These are phyloP conservation scores for Lipophrys pholis DNA, from an alignment of 2,113 vertebrate species.

Conservation along the genomic window DNA sequence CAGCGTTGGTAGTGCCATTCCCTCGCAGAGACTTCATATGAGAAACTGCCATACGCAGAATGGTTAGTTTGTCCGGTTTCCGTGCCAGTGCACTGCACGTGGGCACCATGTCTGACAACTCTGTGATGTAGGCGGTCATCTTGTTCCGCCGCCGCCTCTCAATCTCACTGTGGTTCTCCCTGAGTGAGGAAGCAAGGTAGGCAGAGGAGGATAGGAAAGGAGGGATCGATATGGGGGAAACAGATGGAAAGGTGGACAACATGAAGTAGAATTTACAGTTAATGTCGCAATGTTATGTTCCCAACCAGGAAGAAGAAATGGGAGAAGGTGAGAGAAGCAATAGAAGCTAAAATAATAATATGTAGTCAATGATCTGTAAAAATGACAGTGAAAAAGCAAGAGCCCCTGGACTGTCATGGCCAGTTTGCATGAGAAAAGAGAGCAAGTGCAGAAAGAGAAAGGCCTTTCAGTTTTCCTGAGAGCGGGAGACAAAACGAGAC, in stretches of 20 bases:
- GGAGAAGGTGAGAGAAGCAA: constrained; percentile 36
- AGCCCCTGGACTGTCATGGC: constrained; percentile 62
- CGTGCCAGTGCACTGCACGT: constrained; percentile 96
- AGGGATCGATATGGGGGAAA: constrained; percentile 58
- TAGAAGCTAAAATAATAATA: constrained; percentile 48
- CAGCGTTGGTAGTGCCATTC: constrained; percentile 89
- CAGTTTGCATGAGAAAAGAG: constrained; percentile 64
- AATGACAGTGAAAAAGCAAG: constrained; percentile 56
- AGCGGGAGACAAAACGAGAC: constrained; percentile 55
- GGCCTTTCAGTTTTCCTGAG: constrained; percentile 71
- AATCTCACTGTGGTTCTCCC: constrained; percentile 85
- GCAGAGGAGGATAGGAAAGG: constrained; percentile 56
- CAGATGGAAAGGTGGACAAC: constrained; percentile 65
- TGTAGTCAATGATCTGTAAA: constrained; percentile 48
- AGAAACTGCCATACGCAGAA: constrained; percentile 97
- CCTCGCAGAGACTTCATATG: constrained; percentile 98
- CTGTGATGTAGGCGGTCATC: constrained; percentile 86
- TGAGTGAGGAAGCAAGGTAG: constrained; percentile 63
- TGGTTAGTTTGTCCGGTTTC: constrained; percentile 98
- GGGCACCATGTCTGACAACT: constrained; percentile 96
- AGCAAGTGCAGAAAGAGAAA: constrained; percentile 65
- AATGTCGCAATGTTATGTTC: constrained; percentile 57
- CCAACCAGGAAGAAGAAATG: constrained; percentile 26
- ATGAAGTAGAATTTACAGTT: constrained; percentile 69
- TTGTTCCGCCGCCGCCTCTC: constrained; percentile 84